Evolutionary conservation across 1,140 invertebrate genomes (phyloP).

Genomic region (Drosophila ironensis): DNA sequence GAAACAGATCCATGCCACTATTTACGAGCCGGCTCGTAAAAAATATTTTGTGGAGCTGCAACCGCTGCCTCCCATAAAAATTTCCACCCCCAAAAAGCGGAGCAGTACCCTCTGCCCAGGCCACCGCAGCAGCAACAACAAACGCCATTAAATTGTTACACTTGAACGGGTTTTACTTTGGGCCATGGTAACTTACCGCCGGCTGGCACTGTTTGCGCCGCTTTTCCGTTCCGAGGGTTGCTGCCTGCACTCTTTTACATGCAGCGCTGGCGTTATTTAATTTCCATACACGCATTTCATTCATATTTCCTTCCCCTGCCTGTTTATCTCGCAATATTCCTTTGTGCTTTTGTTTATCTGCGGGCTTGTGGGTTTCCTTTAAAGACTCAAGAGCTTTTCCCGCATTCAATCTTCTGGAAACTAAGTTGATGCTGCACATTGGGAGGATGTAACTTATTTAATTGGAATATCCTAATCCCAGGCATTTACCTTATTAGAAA

Average conservation of each 20-base stretch:
- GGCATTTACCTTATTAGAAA: no score
- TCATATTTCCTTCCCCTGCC: constrained; percentile 53
- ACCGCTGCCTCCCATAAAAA: constrained; percentile 31
- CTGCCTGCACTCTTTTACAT: constrained; percentile 13
- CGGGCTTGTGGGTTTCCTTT: constrained; percentile 6
- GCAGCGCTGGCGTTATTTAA: constrained; percentile 47
- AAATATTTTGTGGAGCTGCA: constrained; percentile 41
- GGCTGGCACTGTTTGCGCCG: constrained; percentile 33
- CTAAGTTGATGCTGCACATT: no score
- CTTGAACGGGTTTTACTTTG: constrained; percentile 79
- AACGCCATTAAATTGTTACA: constrained; percentile 81
- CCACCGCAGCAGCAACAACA: constrained; percentile 43
- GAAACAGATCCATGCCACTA: constrained; percentile 34
- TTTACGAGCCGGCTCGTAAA: constrained; percentile 40
- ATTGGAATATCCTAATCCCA: neutral
- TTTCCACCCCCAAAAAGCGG: neutral
- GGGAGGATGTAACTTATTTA: no score
- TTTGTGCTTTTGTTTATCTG: constrained; percentile 34
- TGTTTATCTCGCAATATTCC: constrained; percentile 20
- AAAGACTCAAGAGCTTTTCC: constrained; percentile 4
- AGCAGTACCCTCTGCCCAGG: neutral
- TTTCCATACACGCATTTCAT: constrained; percentile 73
- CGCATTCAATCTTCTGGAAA: no score
- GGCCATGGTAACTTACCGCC: constrained; percentile 61
- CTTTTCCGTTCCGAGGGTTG: neutral